These are phyloP conservation scores for Drosophila borborema DNA, from an alignment of 2,888 invertebrate species.

Conservation along the genomic window DNA sequence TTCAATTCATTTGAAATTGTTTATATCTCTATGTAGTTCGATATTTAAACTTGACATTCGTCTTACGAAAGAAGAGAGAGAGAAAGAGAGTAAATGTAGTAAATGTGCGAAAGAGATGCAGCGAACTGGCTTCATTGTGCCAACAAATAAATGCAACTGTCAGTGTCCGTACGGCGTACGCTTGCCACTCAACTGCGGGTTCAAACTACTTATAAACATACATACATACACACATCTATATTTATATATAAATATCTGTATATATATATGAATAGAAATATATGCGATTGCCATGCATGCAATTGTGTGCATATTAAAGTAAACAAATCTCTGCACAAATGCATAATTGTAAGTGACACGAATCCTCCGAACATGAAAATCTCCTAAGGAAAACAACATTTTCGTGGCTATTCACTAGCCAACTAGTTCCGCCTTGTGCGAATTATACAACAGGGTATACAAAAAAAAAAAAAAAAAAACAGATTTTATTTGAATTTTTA, in stretches of 20 bases:
- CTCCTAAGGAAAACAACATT: neutral
- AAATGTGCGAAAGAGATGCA: slow-evolving; percentile 12
- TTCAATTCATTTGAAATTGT: neutral
- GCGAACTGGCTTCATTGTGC: slow-evolving; percentile 24
- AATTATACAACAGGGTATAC: neutral
- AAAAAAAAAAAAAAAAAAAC: too few species aligned
- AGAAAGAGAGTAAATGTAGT: neutral
- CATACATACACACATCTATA: neutral
- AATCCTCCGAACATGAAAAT: slow-evolving; percentile 13
- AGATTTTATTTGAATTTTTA: too few species aligned
- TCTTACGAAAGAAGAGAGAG: slow-evolving; percentile 5
- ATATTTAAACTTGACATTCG: slow-evolving; percentile 54
- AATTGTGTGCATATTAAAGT: neutral
- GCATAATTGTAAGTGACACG: slow-evolving; percentile 23
- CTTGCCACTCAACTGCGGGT: slow-evolving; percentile 22
- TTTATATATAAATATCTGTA: neutral
- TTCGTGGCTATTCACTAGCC: neutral
- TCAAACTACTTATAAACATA: slow-evolving; percentile 24
- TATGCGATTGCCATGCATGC: neutral
- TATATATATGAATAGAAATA: too few species aligned
- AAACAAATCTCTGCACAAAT: slow-evolving; percentile 6
- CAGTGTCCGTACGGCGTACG: slow-evolving; percentile 15
- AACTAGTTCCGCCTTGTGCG: slow-evolving; percentile 1
- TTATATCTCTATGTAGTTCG: neutral
- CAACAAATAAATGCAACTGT: slow-evolving; percentile 38